Evolutionary conservation across 2,113 vertebrate species (phyloP).

Genomic region (Tetrax tetrax): DNA sequence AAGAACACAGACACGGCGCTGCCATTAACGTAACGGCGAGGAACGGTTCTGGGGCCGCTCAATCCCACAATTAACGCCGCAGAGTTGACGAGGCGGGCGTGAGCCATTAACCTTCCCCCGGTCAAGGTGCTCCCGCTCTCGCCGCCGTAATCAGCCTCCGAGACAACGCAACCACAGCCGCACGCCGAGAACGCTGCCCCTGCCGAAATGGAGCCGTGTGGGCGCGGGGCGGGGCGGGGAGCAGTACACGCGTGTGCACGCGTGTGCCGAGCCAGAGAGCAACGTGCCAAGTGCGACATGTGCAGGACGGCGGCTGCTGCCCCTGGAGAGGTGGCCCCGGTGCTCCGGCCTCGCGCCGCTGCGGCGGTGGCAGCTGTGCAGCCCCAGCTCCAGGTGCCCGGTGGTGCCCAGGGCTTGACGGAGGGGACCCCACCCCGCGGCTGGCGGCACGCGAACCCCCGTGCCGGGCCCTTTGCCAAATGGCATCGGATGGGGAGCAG

Average conservation of each 20-base stretch:
- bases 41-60: not conserved
- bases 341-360: not conserved
- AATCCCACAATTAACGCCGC: not conserved
- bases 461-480: not conserved
- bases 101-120: not conserved
- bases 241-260: rapidly evolving
- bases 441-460: too few relatives aligned
- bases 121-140: not conserved
- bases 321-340: not conserved
- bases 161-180: not conserved
- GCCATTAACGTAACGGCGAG: not conserved
- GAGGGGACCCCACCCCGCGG: not conserved
- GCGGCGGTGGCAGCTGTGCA: not conserved
- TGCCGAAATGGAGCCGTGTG: not conserved
- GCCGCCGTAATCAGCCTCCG: not conserved
- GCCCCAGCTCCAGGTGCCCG: not conserved
- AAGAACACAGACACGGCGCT: not conserved
- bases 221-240: not conserved
- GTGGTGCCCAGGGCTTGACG: rapidly evolving
- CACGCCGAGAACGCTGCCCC: not conserved
- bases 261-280: not conserved
- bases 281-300: rapidly evolving
- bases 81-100: not conserved
- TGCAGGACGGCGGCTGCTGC: not conserved
- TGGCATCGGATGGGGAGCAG: not conserved